These are phyloP conservation scores for Neotragus pygmaeus DNA, from an alignment of 2,113 vertebrate species.

Conservation along the genomic window DNA sequence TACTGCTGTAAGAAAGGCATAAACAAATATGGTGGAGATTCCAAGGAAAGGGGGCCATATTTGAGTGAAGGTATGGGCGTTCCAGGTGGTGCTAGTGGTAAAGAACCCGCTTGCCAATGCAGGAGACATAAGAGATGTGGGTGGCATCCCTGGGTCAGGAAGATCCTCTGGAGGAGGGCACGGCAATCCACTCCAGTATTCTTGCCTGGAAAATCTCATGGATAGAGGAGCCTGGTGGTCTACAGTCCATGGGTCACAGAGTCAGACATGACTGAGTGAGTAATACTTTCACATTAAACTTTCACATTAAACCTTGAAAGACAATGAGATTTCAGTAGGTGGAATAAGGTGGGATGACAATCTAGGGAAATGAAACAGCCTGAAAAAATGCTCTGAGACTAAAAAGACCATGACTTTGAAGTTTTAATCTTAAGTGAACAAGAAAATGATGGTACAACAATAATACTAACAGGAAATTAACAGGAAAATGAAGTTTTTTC, in stretches of 20 bases:
- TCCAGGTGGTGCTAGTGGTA: neutral
- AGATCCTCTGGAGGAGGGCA: neutral
- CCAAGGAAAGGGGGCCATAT: neutral
- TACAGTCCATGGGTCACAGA: neutral
- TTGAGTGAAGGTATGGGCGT: neutral
- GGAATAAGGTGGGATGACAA: neutral
- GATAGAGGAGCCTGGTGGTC: neutral
- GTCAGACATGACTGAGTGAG: neutral
- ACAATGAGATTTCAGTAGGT: neutral
- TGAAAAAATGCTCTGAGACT: neutral
- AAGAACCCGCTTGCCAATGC: neutral
- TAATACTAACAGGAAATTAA: neutral
- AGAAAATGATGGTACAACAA: neutral
- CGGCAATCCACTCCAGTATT: neutral
- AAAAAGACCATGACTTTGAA: neutral
- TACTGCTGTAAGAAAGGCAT: neutral
- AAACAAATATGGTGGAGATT: neutral
- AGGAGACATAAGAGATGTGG: neutral
- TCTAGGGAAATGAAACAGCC: neutral
- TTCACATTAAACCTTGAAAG: neutral
- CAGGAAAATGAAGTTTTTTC: neutral
- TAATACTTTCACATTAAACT: neutral
- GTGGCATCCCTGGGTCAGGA: neutral
- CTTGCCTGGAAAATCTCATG: neutral
- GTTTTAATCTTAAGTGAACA: neutral